phyloP scores from a whole-genome alignment of 2,888 invertebrate genomes.

The Cylindroiulus punctatus region DNA sequence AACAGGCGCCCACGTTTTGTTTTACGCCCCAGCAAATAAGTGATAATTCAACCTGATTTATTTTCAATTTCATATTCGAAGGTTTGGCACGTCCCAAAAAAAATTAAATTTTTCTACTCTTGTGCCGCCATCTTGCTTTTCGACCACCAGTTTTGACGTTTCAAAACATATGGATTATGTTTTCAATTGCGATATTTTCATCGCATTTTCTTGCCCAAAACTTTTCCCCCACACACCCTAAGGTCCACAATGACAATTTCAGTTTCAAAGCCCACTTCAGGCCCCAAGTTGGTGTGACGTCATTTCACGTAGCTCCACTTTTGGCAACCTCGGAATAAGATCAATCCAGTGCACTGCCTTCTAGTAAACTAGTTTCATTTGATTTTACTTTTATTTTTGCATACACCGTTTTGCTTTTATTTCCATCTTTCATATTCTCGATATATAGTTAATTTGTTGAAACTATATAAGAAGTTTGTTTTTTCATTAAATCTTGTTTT shows the following conservation, averaged over 20 bases:
- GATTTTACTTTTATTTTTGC: slow-evolving; percentile 15
- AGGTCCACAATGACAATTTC: slow-evolving; percentile 18
- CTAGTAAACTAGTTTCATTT: slow-evolving; percentile 36
- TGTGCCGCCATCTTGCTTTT: slow-evolving; percentile 27
- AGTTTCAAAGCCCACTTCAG: neutral
- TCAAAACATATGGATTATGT: slow-evolving; percentile 10
- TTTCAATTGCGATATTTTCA: slow-evolving; percentile 34
- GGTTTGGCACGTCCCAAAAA: neutral
- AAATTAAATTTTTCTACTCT: neutral
- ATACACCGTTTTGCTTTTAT: slow-evolving; percentile 19
- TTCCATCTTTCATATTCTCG: slow-evolving; percentile 40
- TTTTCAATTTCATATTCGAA: neutral
- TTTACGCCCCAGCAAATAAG: neutral
- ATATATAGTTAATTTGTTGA: slow-evolving; percentile 40
- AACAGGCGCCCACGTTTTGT: neutral
- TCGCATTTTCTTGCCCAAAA: neutral
- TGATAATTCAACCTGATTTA: neutral
- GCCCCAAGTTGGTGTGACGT: neutral
- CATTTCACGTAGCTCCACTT: neutral
- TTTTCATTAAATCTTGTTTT: slow-evolving; percentile 46
- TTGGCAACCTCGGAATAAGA: slow-evolving; percentile 31
- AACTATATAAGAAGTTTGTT: slow-evolving; percentile 45
- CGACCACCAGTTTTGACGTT: neutral
- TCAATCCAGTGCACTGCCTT: slow-evolving; percentile 40
- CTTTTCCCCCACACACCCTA: neutral